Evolutionary conservation across 2,888 invertebrate species (phyloP), one percentile per base, ranked within the genome.

Genomic region (Antheraea assamensis): DNA sequence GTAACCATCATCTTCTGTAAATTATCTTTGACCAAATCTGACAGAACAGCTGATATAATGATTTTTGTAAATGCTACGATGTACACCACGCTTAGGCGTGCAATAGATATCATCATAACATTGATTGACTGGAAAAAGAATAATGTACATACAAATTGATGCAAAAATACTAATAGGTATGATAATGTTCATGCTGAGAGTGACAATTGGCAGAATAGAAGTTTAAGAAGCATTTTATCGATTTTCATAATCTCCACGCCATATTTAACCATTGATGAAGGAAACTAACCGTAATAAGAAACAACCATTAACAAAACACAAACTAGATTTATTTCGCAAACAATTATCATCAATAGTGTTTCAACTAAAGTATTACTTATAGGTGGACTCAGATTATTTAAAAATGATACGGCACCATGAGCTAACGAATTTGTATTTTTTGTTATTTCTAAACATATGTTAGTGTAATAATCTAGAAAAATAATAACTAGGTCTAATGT

Each of bases 1-100:
- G 27, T 17, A 27, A 64, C 21, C 17, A 64, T 13, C 4, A 64
- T 64, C 5, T 64, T 30, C 30, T 64, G 17, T 3, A 64, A 64
- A 27, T 64, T 64, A 27, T 64, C 61, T 64, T 64, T 64, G 30
- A 64, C 17, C 61, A 64, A 27, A 64, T 64, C 61, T 1, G 61
- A 64, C 17, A 64, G 30, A 64, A 64, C 17, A 19, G 27, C 27
- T 19, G 61, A 30, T 30, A 64, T 19, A 64, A 64, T 30, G 0
- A 64, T 17, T 17, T 30, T 17, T 64, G 27, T 15, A 27, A 30
- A 64, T 15, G 27, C 27, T 17, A 64, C 17, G 3, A 19, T 30
- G 30, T 27, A 64, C 17, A 30, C 3, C 1, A 64, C 3, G 13
- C 15, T 5, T 15, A 30, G 3, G 27, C 61, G 17, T 30, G 17